Evolutionary conservation across 2,888 invertebrate genomes (phyloP).

Genomic region (Folsomia manolachei): DNA sequence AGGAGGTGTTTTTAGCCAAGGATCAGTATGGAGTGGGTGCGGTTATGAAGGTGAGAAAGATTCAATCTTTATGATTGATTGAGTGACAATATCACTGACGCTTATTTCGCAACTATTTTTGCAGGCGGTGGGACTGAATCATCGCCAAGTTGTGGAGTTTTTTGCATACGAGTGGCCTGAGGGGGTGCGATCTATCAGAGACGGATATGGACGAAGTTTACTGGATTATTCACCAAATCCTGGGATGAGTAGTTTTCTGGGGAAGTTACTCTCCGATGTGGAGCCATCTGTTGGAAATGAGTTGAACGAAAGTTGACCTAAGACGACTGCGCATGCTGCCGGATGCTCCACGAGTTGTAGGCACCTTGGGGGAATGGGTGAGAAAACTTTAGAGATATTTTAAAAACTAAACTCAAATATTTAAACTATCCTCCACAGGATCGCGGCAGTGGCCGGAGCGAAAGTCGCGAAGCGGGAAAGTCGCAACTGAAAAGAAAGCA

Average conservation of each 20-base stretch:
- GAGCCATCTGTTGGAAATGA: not conserved
- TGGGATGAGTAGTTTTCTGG: not conserved
- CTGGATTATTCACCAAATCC: slow-evolving; percentile 75
- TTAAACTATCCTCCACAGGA: too few relatives aligned
- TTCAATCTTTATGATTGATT: too few relatives aligned
- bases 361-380: slow-evolving; percentile 45
- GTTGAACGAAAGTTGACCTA: not conserved
- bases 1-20: slow-evolving; percentile 68
- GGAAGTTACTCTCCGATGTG: not conserved
- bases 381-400: slow-evolving; percentile 23
- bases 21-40: slow-evolving; percentile 78
- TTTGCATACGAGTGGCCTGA: slow-evolving; percentile 66
- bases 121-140: slow-evolving; percentile 78
- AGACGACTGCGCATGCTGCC: slow-evolving; percentile 66
- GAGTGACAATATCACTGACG: too few relatives aligned
- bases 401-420: slow-evolving; percentile 22
- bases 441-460: not conserved
- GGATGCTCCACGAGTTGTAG: slow-evolving; percentile 67
- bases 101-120: not conserved
- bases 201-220: slow-evolving; percentile 81
- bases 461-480: slow-evolving; percentile 30
- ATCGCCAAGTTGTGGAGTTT: slow-evolving; percentile 70
- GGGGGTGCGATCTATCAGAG: slow-evolving; percentile 66
- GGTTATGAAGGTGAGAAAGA: slow-evolving; percentile 88
- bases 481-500: slow-evolving; percentile 26